A percentile compares a stretch with the other conserved stretches of the same genome.
These are phyloP conservation scores for Pterophyllum scalare DNA, from an alignment of 2,113 vertebrate genomes.

Conservation along the genomic window DNA sequence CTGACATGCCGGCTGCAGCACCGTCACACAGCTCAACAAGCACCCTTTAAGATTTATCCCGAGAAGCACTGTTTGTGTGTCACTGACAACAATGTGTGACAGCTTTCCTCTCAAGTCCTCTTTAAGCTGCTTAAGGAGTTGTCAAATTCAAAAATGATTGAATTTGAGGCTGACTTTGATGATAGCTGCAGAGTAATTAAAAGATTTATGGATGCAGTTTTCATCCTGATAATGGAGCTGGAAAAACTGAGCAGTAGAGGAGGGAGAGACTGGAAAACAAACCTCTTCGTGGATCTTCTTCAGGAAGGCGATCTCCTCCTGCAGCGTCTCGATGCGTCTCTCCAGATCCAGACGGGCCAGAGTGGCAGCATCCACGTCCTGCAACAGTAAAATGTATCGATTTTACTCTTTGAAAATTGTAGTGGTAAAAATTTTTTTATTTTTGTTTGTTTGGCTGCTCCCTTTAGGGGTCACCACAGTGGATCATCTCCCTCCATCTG, in stretches of 20 bases:
- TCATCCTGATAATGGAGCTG: neutral
- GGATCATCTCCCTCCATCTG: too few species aligned
- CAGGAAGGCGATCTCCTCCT: conserved; percentile 96
- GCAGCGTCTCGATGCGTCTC: conserved; percentile 92
- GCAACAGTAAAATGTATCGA: neutral
- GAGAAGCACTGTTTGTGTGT: neutral
- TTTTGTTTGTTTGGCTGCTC: neutral
- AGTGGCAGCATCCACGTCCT: conserved; percentile 95
- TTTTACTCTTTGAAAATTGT: neutral
- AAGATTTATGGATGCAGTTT: neutral
- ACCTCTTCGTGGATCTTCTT: conserved; percentile 96
- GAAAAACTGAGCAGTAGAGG: neutral
- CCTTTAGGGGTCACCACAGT: too few species aligned
- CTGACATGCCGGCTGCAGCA: rapidly evolving
- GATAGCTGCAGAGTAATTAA: neutral
- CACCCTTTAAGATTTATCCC: neutral
- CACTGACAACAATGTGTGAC: neutral
- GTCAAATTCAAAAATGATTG: neutral
- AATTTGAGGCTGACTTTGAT: neutral
- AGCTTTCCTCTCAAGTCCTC: neutral
- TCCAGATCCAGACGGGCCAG: conserved; percentile 92
- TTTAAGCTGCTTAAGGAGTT: neutral
- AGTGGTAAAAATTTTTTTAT: too few species aligned
- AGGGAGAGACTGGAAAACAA: neutral
- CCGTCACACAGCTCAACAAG: neutral